A percentile compares a stretch with the other conserved stretches of the same genome.
Evolutionary conservation across 2,113 vertebrate genomes (phyloP).

Genomic region (Maylandia zebra): DNA sequence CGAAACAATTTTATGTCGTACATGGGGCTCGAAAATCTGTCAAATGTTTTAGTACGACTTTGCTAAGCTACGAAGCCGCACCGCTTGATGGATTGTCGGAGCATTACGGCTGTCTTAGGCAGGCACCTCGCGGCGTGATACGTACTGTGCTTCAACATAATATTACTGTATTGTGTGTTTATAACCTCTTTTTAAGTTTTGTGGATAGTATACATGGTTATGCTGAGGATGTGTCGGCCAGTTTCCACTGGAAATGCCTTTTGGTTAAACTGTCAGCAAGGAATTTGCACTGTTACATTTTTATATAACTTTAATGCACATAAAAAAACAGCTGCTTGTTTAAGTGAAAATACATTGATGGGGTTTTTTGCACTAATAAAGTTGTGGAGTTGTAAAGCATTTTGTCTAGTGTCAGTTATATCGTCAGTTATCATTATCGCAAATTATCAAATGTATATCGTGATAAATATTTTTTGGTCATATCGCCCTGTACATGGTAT

Average conservation of each 20-base stretch:
- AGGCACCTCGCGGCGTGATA: accelerated
- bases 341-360: not conserved
- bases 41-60: accelerated
- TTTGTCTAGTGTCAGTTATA: not conserved
- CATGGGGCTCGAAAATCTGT: accelerated
- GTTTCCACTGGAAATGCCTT: not conserved
- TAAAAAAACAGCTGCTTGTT: not conserved
- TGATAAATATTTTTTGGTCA: not conserved
- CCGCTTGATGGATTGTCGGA: accelerated
- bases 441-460: not conserved
- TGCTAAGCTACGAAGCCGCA: accelerated
- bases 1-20: accelerated
- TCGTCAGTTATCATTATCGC: not conserved
- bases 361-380: not conserved
- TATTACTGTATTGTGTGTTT: too few species aligned
- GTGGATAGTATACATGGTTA: accelerated
- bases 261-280: not conserved
- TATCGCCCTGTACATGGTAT: not conserved
- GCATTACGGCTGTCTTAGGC: accelerated
- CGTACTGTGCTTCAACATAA: too few species aligned
- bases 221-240: accelerated
- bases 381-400: not conserved
- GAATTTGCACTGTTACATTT: not conserved
- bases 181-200: too few species aligned
- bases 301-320: not conserved